A percentile compares a stretch with the other conserved stretches of the same genome.
phyloP scores from a whole-genome alignment of 2,113 vertebrate genomes.

The Chlorodrepanis virens region DNA sequence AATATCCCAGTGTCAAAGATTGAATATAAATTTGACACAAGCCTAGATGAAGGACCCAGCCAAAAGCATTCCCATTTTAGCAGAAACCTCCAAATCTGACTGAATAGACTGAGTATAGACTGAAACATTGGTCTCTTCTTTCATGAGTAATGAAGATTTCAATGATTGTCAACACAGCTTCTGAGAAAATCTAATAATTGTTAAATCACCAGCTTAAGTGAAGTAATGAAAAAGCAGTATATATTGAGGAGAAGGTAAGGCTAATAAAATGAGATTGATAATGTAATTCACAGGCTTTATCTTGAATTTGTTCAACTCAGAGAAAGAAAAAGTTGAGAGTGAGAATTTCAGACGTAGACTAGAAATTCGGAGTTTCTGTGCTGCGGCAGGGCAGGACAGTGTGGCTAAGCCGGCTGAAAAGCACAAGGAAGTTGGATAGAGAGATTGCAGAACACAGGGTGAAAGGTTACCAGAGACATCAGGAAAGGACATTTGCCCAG shows the following conservation, averaged over 20 bases:
- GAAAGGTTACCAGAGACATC: background rate
- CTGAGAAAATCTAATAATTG: background rate
- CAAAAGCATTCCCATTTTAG: background rate
- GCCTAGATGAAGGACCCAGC: background rate
- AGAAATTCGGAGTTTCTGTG: background rate
- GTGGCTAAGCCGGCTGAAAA: background rate
- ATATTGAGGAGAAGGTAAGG: background rate
- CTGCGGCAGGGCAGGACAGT: fast-evolving
- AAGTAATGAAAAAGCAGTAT: background rate
- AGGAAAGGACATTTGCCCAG: background rate
- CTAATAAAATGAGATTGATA: background rate
- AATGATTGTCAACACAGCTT: background rate
- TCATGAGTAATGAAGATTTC: background rate
- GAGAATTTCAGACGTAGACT: background rate
- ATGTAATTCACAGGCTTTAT: background rate
- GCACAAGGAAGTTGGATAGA: background rate
- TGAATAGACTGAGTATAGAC: background rate
- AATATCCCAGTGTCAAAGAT: background rate
- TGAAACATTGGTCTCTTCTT: background rate
- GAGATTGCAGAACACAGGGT: fast-evolving
- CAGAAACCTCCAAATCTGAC: background rate
- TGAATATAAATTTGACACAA: background rate
- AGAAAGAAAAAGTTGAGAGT: background rate
- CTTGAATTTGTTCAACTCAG: background rate
- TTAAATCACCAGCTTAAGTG: background rate